These are phyloP conservation scores for Coregonus ussuriensis DNA, from an alignment of 2,797 vertebrate species.

Conservation along the genomic window DNA sequence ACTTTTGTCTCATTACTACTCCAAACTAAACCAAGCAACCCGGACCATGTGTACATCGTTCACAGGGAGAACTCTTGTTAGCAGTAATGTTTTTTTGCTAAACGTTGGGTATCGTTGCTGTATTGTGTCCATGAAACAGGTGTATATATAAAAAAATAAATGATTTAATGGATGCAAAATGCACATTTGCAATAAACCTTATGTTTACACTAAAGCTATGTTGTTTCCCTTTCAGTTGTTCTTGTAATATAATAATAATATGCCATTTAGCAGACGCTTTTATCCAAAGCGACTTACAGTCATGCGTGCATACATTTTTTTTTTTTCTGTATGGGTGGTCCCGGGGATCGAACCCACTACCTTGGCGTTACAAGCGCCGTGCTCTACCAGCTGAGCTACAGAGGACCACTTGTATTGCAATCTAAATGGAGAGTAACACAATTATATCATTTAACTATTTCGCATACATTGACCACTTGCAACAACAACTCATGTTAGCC, in stretches of 20 bases:
- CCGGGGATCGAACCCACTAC: no score
- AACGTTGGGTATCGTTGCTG: slow-evolving; percentile 74
- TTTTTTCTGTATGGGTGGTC: no score
- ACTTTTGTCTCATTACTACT: slow-evolving; percentile 57
- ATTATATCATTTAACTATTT: not conserved
- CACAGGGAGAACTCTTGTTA: slow-evolving; percentile 69
- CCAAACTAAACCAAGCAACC: slow-evolving; percentile 55
- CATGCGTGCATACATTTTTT: no score
- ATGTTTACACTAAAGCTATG: slow-evolving; percentile 76
- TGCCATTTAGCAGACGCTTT: no score
- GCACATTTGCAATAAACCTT: slow-evolving; percentile 86
- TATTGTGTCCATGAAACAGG: slow-evolving; percentile 74
- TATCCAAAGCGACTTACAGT: no score
- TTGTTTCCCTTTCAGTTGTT: slow-evolving; percentile 33
- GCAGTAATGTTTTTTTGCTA: slow-evolving; percentile 66
- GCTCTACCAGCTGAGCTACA: no score
- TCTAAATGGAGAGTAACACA: not conserved
- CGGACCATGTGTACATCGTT: slow-evolving; percentile 76
- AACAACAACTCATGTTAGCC: not conserved
- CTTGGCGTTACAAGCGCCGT: no score
- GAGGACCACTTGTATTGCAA: slow-evolving; percentile 22
- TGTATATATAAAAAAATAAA: slow-evolving; percentile 31
- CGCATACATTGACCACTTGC: not conserved
- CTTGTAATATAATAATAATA: no score
- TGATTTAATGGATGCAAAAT: slow-evolving; percentile 78